phyloP scores from a whole-genome alignment of 2,888 invertebrate species.

The Plebejus argus region DNA sequence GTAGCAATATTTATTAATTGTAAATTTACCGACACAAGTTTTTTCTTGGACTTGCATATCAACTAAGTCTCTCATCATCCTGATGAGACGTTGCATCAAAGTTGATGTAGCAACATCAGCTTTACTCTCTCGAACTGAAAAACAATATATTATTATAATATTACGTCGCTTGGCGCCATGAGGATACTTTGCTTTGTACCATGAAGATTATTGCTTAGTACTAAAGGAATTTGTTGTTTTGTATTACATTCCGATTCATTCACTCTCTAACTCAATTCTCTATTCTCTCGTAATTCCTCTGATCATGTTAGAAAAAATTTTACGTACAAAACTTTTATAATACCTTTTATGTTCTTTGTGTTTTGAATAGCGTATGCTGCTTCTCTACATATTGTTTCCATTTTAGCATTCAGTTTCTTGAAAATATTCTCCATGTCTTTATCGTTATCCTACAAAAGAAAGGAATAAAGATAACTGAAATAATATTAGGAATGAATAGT shows the following conservation, averaged over 20 bases:
- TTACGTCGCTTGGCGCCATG: background rate
- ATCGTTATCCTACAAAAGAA: constrained; percentile 44
- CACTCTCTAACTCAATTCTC: background rate
- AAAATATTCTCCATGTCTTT: constrained; percentile 50
- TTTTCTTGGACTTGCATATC: constrained; percentile 66
- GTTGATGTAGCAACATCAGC: constrained; percentile 50
- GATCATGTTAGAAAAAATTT: background rate
- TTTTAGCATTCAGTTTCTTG: constrained; percentile 52
- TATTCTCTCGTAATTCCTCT: background rate
- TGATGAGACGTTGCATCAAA: constrained; percentile 65
- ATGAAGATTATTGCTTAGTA: too few relatives aligned
- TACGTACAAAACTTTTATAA: background rate
- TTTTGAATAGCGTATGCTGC: constrained; percentile 57
- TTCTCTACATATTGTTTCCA: constrained; percentile 60
- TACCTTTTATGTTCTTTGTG: constrained; percentile 54
- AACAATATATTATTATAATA: background rate
- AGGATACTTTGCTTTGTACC: too few relatives aligned
- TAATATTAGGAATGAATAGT: too few relatives aligned
- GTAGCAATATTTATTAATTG: too few relatives aligned
- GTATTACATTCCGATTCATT: background rate
- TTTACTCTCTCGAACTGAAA: constrained; percentile 47
- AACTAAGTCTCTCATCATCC: constrained; percentile 63
- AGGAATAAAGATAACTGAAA: too few relatives aligned
- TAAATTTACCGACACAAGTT: constrained; percentile 58
- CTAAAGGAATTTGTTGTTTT: background rate